phyloP scores from a whole-genome alignment of 2,113 vertebrate species.

The Willisornis vidua region DNA sequence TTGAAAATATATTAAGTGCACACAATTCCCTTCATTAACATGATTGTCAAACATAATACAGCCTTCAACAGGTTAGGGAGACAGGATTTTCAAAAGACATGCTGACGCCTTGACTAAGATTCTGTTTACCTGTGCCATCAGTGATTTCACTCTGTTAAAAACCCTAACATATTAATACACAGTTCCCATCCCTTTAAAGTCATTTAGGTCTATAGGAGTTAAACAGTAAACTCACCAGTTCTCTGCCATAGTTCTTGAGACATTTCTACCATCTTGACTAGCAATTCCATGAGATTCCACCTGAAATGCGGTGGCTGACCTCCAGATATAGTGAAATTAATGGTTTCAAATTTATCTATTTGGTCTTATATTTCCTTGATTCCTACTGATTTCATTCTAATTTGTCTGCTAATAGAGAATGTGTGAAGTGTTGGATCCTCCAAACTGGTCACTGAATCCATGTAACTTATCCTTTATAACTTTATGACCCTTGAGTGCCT shows the following conservation, averaged over 20 bases:
- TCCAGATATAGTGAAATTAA: not conserved
- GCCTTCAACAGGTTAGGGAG: not conserved
- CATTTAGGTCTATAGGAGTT: not conserved
- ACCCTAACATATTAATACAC: not conserved
- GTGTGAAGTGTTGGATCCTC: not conserved
- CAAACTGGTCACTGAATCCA: not conserved
- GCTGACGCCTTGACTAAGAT: not conserved
- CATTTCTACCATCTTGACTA: not conserved
- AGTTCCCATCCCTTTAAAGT: not conserved
- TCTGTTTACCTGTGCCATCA: not conserved
- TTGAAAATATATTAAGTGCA: not conserved
- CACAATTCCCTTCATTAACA: not conserved
- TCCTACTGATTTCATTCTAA: not conserved
- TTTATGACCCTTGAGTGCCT: not conserved
- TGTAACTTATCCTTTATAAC: not conserved
- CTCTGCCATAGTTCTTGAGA: not conserved
- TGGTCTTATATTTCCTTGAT: not conserved
- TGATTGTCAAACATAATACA: not conserved
- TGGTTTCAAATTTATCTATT: not conserved
- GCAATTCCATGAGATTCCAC: not conserved
- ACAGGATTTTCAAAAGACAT: not conserved
- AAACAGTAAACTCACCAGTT: not conserved
- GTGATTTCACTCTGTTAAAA: not conserved
- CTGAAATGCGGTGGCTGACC: not conserved
- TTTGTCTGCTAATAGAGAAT: not conserved